These are phyloP conservation scores for Hephaestus fuliginosus DNA, from an alignment of 2,797 vertebrate species.

Conservation along the genomic window DNA sequence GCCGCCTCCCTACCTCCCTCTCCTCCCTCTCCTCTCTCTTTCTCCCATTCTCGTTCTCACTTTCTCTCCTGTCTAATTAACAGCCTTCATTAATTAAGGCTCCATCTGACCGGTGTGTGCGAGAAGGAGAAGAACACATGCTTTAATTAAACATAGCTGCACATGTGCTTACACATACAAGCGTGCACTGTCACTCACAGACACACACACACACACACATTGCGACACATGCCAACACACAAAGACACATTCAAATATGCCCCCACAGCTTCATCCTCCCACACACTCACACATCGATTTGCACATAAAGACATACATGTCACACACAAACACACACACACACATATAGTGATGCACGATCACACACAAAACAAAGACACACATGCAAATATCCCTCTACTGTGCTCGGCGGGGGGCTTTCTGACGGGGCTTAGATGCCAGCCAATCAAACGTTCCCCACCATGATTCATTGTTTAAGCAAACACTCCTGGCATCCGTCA, in stretches of 20 bases:
- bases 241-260: slow-evolving; percentile 78
- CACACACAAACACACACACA: slow-evolving; percentile 46
- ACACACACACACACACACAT: slow-evolving; percentile 28
- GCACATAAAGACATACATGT: slow-evolving; percentile 79
- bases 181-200: slow-evolving; percentile 59
- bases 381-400: slow-evolving; percentile 80
- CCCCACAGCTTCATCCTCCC: slow-evolving; percentile 78
- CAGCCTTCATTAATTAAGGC: slow-evolving; percentile 88
- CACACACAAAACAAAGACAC: slow-evolving; percentile 75
- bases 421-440: slow-evolving; percentile 79
- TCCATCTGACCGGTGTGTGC: slow-evolving; percentile 83
- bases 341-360: slow-evolving; percentile 38
- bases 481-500: slow-evolving; percentile 78
- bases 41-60: slow-evolving; percentile 65
- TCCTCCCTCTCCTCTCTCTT: slow-evolving; percentile 34
- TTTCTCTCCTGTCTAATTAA: slow-evolving; percentile 84
- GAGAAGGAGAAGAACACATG: slow-evolving; percentile 78
- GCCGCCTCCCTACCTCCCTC: slow-evolving; percentile 28
- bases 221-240: slow-evolving; percentile 63
- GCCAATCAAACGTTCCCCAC: slow-evolving; percentile 80
- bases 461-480: slow-evolving; percentile 82
- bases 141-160: slow-evolving; percentile 85
- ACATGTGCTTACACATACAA: slow-evolving; percentile 68
- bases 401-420: slow-evolving; percentile 78
- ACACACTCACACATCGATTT: slow-evolving; percentile 76